phyloP scores from a whole-genome alignment of 2,113 vertebrate genomes.

The Bubo blakistoni region DNA sequence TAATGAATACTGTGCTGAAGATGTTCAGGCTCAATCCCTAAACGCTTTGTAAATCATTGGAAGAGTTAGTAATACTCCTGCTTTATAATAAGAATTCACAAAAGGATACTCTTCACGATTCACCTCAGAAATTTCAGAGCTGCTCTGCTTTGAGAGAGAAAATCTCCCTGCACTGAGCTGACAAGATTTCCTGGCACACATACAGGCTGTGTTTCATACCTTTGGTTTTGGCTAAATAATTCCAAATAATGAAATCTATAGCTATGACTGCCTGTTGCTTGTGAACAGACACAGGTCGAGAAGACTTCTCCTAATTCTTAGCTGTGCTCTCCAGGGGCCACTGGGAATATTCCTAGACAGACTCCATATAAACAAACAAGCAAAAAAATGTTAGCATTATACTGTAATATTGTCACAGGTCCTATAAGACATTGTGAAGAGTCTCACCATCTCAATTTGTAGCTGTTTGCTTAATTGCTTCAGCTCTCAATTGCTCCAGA shows the following conservation, averaged over 20 bases:
- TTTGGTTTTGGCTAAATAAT: not conserved
- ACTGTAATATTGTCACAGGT: not conserved
- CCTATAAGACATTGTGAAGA: not conserved
- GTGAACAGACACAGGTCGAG: not conserved
- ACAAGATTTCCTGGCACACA: not conserved
- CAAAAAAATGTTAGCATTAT: not conserved
- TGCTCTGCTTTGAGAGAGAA: not conserved
- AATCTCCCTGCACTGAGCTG: not conserved
- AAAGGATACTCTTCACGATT: not conserved
- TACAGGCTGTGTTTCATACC: not conserved
- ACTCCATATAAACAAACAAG: not conserved
- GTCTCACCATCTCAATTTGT: not conserved
- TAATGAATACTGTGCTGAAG: not conserved
- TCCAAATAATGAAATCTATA: not conserved
- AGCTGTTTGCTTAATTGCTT: not conserved
- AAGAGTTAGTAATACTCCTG: not conserved
- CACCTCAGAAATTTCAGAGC: not conserved
- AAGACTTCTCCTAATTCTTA: not conserved
- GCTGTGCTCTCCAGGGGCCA: not conserved
- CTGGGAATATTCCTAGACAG: not conserved
- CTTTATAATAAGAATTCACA: not conserved
- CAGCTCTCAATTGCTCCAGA: not conserved
- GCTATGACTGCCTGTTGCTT: not conserved
- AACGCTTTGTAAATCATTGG: not conserved
- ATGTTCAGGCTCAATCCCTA: not conserved